Base-by-base conservation (phyloP, 2,113 vertebrate genomes). In the Brachirus orientalis region DNA sequence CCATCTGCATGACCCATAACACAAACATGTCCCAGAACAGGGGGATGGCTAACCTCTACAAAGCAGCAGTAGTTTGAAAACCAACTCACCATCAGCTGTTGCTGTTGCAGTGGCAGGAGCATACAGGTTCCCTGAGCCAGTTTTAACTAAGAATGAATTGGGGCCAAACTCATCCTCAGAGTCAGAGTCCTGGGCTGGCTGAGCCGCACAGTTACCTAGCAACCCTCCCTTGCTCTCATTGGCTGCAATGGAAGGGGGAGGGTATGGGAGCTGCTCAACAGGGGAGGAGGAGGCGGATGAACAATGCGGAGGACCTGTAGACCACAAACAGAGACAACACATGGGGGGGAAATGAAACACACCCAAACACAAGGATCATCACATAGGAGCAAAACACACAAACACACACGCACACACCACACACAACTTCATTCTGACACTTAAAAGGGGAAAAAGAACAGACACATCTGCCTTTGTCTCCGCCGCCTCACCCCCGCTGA, bases 161-260 rank as follows among this genome's bases (percentile, higher is more conserved):
- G 95, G 95, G 92, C 93, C 95, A 95, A 97, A 97, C 94, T 97
- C 96, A 94, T 97, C 96, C 86, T 98, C 96, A 91, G 96, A 96
- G 92, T 98, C 96, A 93, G 95, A 97, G 93, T 95, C 95, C 93
- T 91, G 95, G 95, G 94, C 92, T 93, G 95, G 94, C 94, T 93
- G 96, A 95, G 94, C 94, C 92, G 91, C 95, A 91, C 94, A 93
- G 93, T 96, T 96, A 95, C 96, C 95, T 96, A 96, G 95, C 95
- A 97, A 96, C 97, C 95, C 91, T 94, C 96, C 94, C 92, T 95
- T 94, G 94, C 91, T 95, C 84, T 95, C 93, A 97, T 96, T 96
- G 95, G 97, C 92, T 94, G 93, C 69, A 87, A 95, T 93, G 86
- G 92, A 92, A 85, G 93, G 95, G 95, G 94, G 94, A 90, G 95